Percentiles rank a stretch among this genome's conserved stretches.
Evolutionary conservation across 2,888 invertebrate species (phyloP).

Genomic region (Tineola bisselliella): DNA sequence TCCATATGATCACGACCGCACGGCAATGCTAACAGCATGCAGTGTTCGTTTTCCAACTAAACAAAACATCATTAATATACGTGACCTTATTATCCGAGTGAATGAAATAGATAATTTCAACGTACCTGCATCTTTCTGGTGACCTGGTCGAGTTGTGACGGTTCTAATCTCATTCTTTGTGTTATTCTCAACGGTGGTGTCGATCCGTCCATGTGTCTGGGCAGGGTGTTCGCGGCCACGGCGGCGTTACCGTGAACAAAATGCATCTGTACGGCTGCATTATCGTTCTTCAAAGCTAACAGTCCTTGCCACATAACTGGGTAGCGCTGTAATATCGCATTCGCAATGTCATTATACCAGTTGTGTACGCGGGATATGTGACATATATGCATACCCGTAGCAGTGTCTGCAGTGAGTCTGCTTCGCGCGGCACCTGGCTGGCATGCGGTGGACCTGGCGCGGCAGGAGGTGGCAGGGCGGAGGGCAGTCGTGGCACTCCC

Average conservation of each 20-base stretch:
- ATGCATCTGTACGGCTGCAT: constrained; percentile 98
- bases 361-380: constrained; percentile 14
- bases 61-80: background rate
- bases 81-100: no score
- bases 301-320: constrained; percentile 98
- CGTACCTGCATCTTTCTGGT: constrained; percentile 94
- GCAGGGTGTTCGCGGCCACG: constrained; percentile 89
- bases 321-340: constrained; percentile 73
- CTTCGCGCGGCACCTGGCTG: constrained; percentile 82
- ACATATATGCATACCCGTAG: constrained; percentile 67
- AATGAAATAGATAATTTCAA: background rate
- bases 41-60: constrained; percentile 94
- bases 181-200: constrained; percentile 91
- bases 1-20: constrained; percentile 96
- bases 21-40: constrained; percentile 93
- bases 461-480: constrained; percentile 43
- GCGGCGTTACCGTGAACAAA: constrained; percentile 94
- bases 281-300: constrained; percentile 94
- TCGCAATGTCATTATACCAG: background rate
- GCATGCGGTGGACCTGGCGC: constrained; percentile 74
- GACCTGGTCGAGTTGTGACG: constrained; percentile 94
- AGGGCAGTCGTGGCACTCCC: constrained; percentile 25
- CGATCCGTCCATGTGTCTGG: constrained; percentile 83
- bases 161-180: constrained; percentile 97
- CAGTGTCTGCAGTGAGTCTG: constrained; percentile 82